Conservation (phyloP, 2,888 invertebrate species). For the Oscheius sp. region DNA sequence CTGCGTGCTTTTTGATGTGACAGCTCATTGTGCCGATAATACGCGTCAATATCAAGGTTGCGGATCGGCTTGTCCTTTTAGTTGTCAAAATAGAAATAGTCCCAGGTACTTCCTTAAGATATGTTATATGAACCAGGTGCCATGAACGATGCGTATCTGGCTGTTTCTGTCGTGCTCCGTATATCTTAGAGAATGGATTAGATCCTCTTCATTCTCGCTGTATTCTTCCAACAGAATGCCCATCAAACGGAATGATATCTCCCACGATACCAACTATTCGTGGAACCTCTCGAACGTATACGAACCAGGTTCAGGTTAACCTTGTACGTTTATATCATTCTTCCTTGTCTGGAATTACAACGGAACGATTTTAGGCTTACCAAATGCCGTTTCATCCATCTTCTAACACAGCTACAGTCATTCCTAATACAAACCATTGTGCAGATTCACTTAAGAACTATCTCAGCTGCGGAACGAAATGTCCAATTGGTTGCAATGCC, state of each 20-base stretch:
- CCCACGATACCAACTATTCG: not conserved
- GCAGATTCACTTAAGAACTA: conserved; percentile 55
- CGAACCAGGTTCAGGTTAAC: conserved; percentile 24
- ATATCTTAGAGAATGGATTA: conserved; percentile 49
- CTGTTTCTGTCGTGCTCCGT: conserved; percentile 57
- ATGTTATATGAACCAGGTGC: conserved; percentile 30
- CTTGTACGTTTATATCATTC: no score
- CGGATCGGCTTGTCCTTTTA: conserved; percentile 57
- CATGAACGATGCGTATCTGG: conserved; percentile 53
- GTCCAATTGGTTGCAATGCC: conserved; percentile 41
- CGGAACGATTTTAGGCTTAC: not conserved
- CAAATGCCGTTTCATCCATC: conserved; percentile 7
- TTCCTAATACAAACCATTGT: conserved; percentile 39
- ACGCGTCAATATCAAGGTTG: conserved; percentile 54
- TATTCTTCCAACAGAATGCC: conserved; percentile 52
- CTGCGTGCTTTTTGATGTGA: conserved; percentile 50
- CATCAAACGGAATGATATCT: conserved; percentile 16
- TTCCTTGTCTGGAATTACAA: no score
- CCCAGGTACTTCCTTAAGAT: conserved; percentile 40
- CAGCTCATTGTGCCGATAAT: conserved; percentile 51
- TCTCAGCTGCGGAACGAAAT: conserved; percentile 52
- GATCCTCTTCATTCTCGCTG: conserved; percentile 58
- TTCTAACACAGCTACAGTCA: conserved; percentile 9
- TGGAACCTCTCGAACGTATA: conserved; percentile 5
- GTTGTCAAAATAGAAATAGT: conserved; percentile 47